Conservation (phyloP, 2,888 invertebrate genomes). For the Pyrgus malvae region DNA sequence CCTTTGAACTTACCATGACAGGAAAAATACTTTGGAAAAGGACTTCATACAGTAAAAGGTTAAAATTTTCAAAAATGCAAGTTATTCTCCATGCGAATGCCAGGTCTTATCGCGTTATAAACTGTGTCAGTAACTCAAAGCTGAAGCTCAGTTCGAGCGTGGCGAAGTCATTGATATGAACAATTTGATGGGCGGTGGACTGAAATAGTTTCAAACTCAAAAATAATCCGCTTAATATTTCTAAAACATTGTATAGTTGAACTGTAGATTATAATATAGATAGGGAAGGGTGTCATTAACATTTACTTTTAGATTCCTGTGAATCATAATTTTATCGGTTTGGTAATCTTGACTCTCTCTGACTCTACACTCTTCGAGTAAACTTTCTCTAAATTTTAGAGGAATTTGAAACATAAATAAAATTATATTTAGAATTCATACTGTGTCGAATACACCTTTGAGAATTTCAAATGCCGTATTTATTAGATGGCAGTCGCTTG, state of each 20-base stretch:
- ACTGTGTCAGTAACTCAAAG: conserved; percentile 20
- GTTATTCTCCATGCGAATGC: neutral
- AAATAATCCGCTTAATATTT: too few relatives aligned
- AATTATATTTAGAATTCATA: too few relatives aligned
- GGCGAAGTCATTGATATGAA: conserved; percentile 25
- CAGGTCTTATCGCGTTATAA: conserved; percentile 13
- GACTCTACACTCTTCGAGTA: too few relatives aligned
- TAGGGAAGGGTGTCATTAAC: too few relatives aligned
- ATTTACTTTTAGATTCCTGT: too few relatives aligned
- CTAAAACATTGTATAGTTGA: neutral
- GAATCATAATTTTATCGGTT: too few relatives aligned
- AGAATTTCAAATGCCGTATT: conserved; percentile 32
- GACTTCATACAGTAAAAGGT: neutral
- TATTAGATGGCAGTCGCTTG: conserved; percentile 42
- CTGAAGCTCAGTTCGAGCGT: conserved; percentile 21
- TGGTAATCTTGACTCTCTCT: too few relatives aligned
- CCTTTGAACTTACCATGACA: too few relatives aligned
- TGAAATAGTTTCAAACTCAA: conserved; percentile 20
- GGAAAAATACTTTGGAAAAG: too few relatives aligned
- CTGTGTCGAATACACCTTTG: conserved; percentile 15
- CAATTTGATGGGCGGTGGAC: conserved; percentile 25
- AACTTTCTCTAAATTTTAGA: too few relatives aligned
- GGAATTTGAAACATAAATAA: too few relatives aligned
- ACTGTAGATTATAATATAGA: too few relatives aligned
- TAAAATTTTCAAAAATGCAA: neutral